A percentile compares a stretch with the other conserved stretches of the same genome.
Conservation (phyloP, 1,140 invertebrate genomes). For the Bombyx mandarina region DNA sequence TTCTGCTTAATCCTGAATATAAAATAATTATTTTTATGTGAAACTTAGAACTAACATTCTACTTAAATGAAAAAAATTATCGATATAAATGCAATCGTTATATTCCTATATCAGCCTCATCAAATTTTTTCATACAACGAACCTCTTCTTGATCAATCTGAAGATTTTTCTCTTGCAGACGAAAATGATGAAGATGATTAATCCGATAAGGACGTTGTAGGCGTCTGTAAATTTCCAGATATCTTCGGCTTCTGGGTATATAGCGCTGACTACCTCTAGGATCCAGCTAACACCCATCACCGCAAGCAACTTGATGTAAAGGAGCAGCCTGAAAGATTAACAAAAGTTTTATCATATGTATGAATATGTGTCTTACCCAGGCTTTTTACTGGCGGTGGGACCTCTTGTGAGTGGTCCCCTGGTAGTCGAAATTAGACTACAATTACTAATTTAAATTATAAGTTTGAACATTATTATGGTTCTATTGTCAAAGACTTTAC, state of each 20-base stretch:
- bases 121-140: constrained; percentile 8
- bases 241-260: constrained; percentile 27
- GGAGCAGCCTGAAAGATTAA: constrained; percentile 33
- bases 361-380: too few species aligned
- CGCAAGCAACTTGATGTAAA: constrained; percentile 52
- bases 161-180: constrained; percentile 68
- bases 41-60: background rate
- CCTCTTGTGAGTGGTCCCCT: too few species aligned
- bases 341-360: background rate
- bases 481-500: too few species aligned
- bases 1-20: constrained; percentile 43
- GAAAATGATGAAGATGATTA: constrained; percentile 68
- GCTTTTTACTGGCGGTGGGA: too few species aligned
- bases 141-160: constrained; percentile 57
- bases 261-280: constrained; percentile 46
- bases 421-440: too few species aligned
- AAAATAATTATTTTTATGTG: constrained; percentile 11
- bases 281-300: constrained; percentile 65
- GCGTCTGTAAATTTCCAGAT: constrained; percentile 43
- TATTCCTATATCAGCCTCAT: too few species aligned
- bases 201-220: constrained; percentile 58
- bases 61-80: background rate
- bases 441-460: too few species aligned
- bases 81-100: background rate
- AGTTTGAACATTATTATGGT: too few species aligned